A percentile compares a stretch with the other conserved stretches of the same genome.
phyloP scores from a whole-genome alignment of 2,888 invertebrate genomes.

The Cryptophagus acutangulus region DNA sequence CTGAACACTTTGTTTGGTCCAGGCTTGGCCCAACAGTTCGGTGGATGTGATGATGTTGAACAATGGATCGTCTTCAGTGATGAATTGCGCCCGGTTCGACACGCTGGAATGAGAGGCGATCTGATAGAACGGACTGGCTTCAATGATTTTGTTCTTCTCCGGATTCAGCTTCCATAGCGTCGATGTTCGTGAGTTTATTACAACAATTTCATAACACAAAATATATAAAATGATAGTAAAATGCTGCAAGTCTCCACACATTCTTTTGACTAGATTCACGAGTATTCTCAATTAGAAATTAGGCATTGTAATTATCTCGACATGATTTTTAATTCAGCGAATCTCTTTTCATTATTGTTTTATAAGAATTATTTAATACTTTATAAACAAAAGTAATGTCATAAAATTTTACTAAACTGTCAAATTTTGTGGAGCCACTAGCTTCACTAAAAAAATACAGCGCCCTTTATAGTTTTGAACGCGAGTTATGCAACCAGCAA shows the following conservation, averaged over 20 bases:
- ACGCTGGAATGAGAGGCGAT: constrained; percentile 43
- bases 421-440: too few species aligned
- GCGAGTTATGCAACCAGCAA: too few species aligned
- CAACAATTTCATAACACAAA: constrained; percentile 65
- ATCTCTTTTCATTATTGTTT: too few species aligned
- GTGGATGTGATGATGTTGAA: constrained; percentile 74
- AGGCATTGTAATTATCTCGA: too few species aligned
- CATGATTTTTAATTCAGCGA: too few species aligned
- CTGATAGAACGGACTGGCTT: constrained; percentile 56
- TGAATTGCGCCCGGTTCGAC: constrained; percentile 34
- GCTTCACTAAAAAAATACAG: too few species aligned
- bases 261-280: constrained; percentile 8
- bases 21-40: constrained; percentile 60
- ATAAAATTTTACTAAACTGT: too few species aligned
- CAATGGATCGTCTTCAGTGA: constrained; percentile 61
- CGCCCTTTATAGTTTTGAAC: too few species aligned
- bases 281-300: too few species aligned
- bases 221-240: constrained; percentile 51
- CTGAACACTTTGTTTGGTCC: constrained; percentile 63
- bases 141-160: constrained; percentile 71
- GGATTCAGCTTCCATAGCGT: constrained; percentile 77
- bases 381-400: too few species aligned
- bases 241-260: constrained; percentile 6
- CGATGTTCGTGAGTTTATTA: constrained; percentile 75
- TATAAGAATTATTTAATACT: too few species aligned